phyloP scores from a whole-genome alignment of 2,888 invertebrate genomes.

The Amblyjoppa proteus region DNA sequence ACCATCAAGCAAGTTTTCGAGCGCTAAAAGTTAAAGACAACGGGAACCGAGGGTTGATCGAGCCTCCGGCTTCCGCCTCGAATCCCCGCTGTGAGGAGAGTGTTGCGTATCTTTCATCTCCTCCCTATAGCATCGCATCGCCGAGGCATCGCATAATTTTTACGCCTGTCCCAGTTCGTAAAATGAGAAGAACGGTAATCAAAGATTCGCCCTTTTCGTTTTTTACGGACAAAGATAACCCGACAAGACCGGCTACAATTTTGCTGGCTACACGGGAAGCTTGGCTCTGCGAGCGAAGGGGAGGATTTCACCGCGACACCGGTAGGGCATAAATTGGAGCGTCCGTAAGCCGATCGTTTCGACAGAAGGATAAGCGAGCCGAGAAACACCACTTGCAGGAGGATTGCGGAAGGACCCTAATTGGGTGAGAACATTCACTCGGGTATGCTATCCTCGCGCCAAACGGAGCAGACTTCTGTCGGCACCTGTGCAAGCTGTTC shows the following conservation, averaged over 20 bases:
- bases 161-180: constrained; percentile 33
- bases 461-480: constrained; percentile 46
- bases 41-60: constrained; percentile 13
- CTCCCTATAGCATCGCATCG: constrained; percentile 15
- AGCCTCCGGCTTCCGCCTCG: constrained; percentile 24
- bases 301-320: not conserved
- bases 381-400: constrained; percentile 32
- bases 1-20: constrained; percentile 64
- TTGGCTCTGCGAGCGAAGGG: not conserved
- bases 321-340: constrained; percentile 10
- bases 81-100: not conserved
- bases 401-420: constrained; percentile 49
- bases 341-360: constrained; percentile 28
- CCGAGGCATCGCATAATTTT: constrained; percentile 43
- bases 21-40: constrained; percentile 62
- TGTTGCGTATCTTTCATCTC: not conserved
- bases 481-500: constrained; percentile 56
- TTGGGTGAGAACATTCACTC: constrained; percentile 53
- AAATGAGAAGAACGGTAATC: constrained; percentile 41
- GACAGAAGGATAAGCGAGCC: constrained; percentile 9
- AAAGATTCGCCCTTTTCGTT: constrained; percentile 1
- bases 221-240: not conserved
- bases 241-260: not conserved
- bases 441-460: constrained; percentile 38
- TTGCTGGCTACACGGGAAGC: not conserved